Base-by-base conservation (phyloP, 2,797 vertebrate genomes). In the Protonibea diacanthus region DNA sequence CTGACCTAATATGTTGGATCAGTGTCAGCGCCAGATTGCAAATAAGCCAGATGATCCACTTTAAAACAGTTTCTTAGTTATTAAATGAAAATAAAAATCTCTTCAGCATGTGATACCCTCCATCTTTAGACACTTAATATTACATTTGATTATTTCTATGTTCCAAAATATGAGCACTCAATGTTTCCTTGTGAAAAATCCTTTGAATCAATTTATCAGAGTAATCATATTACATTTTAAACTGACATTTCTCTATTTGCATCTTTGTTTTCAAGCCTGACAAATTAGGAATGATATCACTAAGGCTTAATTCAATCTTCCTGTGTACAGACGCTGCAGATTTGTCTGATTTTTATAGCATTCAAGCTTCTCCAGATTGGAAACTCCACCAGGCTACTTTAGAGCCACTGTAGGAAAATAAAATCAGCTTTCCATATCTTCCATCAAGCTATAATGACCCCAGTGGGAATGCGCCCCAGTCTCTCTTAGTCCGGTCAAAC, bases 371-470 rank as follows among this genome's bases (percentile, higher is more conserved):
- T 62, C 55, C 29, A 71, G 45, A 5, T 21, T 73, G 59, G 71
- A 72, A 83, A 73, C n/a, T 74, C 29, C 64, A 59, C 2, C 14
- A 40, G 55, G 18, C 66, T 33, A 18, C 59, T 73, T 71, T 5
- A 33, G 56, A 77, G 57, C 48, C 15, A 33, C 33, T 76, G 71
- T 29, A 62, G 85, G 81, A 84, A 86, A 77, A 76, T 13, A 14
- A 14, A 69, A 53, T 58, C 55, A 59, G 44, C 33, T 74, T 74
- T 23, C 76, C 69, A 47, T 65, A 53, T 75, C 25, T 47, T 56
- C 4, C n/a, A 18, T 58, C 6, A 61, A 29, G 40, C 53, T 18
- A 14, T 48, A 18, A 59, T 44, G 65, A 21, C 53, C 51, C 23
- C 63, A 53, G 52, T 66, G 77, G 67, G 65, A 60, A 21, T 15